phyloP scores from a whole-genome alignment of 1,140 invertebrate species.

The Daktulosphaira vitifoliae region DNA sequence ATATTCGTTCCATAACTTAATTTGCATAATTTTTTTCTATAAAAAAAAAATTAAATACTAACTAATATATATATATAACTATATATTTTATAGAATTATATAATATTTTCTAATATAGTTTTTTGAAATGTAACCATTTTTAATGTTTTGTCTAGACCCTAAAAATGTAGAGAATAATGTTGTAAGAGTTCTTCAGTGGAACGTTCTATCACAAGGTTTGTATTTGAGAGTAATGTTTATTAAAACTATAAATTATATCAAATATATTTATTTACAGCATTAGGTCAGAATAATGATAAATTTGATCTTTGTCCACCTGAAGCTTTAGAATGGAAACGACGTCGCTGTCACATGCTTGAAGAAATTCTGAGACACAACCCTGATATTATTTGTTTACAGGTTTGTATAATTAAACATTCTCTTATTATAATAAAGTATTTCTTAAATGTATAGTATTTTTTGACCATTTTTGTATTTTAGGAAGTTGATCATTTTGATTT shows the following conservation, averaged over 20 bases:
- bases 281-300: slow-evolving; percentile 62
- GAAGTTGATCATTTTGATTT: slow-evolving; percentile 72
- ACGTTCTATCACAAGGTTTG: slow-evolving; percentile 60
- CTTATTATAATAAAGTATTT: no score
- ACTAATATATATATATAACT: no score
- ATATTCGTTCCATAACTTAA: no score
- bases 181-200: slow-evolving; percentile 65
- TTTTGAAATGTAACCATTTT: no score
- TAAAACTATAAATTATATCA: neutral
- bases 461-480: slow-evolving; percentile 42
- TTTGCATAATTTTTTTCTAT: no score
- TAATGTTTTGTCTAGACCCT: slow-evolving; percentile 7
- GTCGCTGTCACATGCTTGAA: slow-evolving; percentile 60
- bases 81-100: no score
- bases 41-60: no score
- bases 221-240: neutral
- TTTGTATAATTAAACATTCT: slow-evolving; percentile 38
- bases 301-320: slow-evolving; percentile 63
- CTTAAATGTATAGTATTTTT: no score
- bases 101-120: no score
- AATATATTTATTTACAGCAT: slow-evolving; percentile 46
- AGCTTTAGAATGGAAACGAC: slow-evolving; percentile 59
- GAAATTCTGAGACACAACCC: slow-evolving; percentile 61
- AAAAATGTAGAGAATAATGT: neutral
- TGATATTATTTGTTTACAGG: slow-evolving; percentile 66